These are phyloP conservation scores for Tipula confusa DNA, from an alignment of 2,888 invertebrate species.

Conservation along the genomic window DNA sequence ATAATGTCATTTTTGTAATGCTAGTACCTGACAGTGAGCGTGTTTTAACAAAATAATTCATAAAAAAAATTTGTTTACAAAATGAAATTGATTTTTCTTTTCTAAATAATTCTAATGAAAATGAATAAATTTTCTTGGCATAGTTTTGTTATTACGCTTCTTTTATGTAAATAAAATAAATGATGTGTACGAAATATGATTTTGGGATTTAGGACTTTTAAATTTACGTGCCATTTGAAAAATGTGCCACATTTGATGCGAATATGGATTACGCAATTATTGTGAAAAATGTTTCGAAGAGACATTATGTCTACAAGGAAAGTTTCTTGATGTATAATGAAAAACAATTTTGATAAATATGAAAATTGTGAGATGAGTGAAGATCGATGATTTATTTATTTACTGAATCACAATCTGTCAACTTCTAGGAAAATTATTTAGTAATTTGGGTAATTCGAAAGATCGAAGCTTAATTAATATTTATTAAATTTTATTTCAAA, in stretches of 20 bases:
- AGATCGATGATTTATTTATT: background rate
- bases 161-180: slow-evolving; percentile 25
- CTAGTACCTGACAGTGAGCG: background rate
- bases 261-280: background rate
- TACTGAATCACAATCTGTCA: background rate
- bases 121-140: slow-evolving; percentile 3
- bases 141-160: background rate
- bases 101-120: background rate
- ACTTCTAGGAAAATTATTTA: background rate
- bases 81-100: background rate
- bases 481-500: too few relatives aligned
- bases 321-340: background rate
- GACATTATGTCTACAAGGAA: background rate
- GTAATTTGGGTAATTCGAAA: background rate
- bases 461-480: too few relatives aligned
- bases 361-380: background rate
- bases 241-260: background rate
- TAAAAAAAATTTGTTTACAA: background rate
- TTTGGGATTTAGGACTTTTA: background rate
- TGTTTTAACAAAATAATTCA: background rate
- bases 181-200: background rate
- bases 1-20: background rate
- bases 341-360: background rate
- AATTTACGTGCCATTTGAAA: background rate
- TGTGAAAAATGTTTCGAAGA: background rate